These are phyloP conservation scores for Tychaedon coryphoeus DNA, from an alignment of 2,113 vertebrate genomes.

Conservation along the genomic window DNA sequence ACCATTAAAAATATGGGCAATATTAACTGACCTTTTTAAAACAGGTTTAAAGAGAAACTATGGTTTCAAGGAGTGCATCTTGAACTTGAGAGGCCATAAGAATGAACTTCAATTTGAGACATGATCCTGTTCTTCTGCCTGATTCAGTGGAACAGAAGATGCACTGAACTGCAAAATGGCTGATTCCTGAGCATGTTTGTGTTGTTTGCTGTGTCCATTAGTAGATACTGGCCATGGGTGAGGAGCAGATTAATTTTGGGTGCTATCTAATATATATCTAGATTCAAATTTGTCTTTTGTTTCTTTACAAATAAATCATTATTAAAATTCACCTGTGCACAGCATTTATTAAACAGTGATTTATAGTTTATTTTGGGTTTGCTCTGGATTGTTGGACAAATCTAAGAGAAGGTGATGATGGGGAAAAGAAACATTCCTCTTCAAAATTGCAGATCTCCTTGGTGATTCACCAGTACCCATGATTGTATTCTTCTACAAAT, in stretches of 20 bases:
- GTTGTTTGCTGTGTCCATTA: neutral
- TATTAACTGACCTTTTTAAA: neutral
- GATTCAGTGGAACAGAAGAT: neutral
- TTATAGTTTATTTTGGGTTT: neutral
- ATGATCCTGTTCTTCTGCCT: neutral
- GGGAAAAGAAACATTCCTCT: neutral
- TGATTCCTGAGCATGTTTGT: neutral
- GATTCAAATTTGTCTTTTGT: neutral
- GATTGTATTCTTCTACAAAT: neutral
- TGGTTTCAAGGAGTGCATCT: neutral
- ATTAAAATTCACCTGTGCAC: neutral
- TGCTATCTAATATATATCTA: neutral
- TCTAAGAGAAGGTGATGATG: neutral
- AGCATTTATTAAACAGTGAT: neutral
- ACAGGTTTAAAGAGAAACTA: constrained; percentile 41
- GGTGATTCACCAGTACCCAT: neutral
- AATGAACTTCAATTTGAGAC: neutral
- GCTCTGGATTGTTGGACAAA: neutral
- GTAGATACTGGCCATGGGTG: neutral
- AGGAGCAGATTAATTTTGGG: neutral
- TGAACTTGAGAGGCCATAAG: neutral
- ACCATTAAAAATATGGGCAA: neutral
- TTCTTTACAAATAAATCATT: neutral
- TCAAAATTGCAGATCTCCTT: neutral
- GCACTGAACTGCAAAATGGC: neutral